These are phyloP conservation scores for Amphipyra berbera DNA, from an alignment of 2,888 invertebrate species.

Conservation along the genomic window DNA sequence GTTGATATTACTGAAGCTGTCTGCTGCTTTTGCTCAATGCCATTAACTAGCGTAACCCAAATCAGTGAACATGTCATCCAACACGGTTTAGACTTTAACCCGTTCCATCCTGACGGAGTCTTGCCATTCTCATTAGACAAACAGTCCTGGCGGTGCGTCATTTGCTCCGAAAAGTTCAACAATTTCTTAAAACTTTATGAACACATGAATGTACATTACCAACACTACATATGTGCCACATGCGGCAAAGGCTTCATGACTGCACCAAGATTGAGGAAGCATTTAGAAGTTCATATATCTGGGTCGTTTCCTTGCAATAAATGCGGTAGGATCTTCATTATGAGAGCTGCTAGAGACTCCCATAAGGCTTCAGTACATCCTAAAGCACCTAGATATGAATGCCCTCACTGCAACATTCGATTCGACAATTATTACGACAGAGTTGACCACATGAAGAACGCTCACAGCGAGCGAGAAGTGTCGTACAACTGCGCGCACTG, in stretches of 20 bases:
- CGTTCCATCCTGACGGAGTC: slow-evolving; percentile 79
- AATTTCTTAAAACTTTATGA: slow-evolving; percentile 84
- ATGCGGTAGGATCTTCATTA: slow-evolving; percentile 77
- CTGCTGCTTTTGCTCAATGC: slow-evolving; percentile 74
- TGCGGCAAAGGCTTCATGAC: slow-evolving; percentile 87
- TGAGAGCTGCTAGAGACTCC: slow-evolving; percentile 80
- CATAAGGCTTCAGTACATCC: slow-evolving; percentile 80
- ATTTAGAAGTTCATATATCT: slow-evolving; percentile 80
- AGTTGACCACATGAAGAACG: slow-evolving; percentile 80
- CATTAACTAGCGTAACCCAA: slow-evolving; percentile 67
- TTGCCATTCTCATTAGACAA: slow-evolving; percentile 80
- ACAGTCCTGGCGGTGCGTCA: slow-evolving; percentile 80
- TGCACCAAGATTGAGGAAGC: slow-evolving; percentile 80
- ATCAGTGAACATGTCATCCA: slow-evolving; percentile 77
- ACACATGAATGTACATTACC: slow-evolving; percentile 85
- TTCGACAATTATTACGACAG: slow-evolving; percentile 82
- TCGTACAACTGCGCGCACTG: slow-evolving; percentile 79
- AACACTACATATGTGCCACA: slow-evolving; percentile 83
- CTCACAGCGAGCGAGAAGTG: slow-evolving; percentile 79
- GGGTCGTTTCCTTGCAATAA: slow-evolving; percentile 82
- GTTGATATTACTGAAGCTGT: slow-evolving; percentile 77
- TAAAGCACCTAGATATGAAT: slow-evolving; percentile 81
- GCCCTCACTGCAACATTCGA: slow-evolving; percentile 80
- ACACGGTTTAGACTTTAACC: slow-evolving; percentile 76
- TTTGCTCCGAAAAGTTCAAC: slow-evolving; percentile 79